A percentile compares a stretch with the other conserved stretches of the same genome.
Evolutionary conservation across 2,888 invertebrate species (phyloP).

Genomic region (Pristionchus arcanus): DNA sequence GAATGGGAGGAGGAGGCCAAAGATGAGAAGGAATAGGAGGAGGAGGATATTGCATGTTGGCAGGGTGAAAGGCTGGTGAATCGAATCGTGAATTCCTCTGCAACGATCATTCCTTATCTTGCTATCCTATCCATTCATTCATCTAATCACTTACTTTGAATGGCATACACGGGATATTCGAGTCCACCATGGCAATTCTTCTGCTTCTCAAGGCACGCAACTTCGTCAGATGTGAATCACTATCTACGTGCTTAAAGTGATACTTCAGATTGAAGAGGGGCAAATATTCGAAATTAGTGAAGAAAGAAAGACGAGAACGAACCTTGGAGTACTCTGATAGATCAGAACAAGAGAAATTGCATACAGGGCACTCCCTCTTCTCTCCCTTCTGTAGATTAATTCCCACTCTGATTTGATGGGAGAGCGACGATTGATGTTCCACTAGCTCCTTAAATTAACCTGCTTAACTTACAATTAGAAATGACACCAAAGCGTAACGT

Average conservation of each 20-base stretch:
- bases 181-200: constrained; percentile 26
- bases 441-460: constrained; percentile 20
- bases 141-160: background rate
- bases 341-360: background rate
- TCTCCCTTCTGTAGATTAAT: background rate
- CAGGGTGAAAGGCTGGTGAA: background rate
- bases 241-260: constrained; percentile 3
- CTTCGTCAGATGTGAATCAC: background rate
- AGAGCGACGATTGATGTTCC: constrained; percentile 41
- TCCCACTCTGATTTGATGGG: constrained; percentile 43
- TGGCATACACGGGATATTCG: background rate
- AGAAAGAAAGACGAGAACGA: background rate
- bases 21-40: background rate
- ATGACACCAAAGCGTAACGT: background rate
- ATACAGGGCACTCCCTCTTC: background rate
- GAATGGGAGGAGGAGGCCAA: background rate
- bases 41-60: background rate
- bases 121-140: background rate
- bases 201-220: background rate
- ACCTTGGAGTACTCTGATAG: constrained; percentile 47
- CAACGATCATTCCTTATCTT: background rate
- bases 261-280: background rate
- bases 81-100: constrained; percentile 18
- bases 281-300: background rate
- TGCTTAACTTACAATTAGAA: background rate